Percentiles rank a stretch among this genome's conserved stretches.
Evolutionary conservation across 2,888 invertebrate genomes (phyloP).

Genomic region (Acleris holmiana): DNA sequence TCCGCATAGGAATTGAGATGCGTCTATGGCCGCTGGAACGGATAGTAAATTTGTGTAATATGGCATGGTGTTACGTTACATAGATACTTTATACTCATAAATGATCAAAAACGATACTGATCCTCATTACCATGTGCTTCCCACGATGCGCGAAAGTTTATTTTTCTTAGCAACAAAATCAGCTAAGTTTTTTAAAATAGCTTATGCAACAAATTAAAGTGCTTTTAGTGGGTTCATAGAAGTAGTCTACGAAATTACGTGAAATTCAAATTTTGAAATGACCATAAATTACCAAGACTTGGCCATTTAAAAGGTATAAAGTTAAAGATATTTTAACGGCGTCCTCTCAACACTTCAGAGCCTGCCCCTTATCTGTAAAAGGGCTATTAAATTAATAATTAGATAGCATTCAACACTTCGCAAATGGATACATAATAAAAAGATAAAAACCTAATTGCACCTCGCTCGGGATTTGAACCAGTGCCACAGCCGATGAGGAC

Average conservation of each 20-base stretch:
- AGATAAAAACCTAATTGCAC: slow-evolving; percentile 38
- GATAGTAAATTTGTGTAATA: slow-evolving; percentile 47
- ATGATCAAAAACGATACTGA: slow-evolving; percentile 12
- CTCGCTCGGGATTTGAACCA: slow-evolving; percentile 32
- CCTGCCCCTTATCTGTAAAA: slow-evolving; percentile 36
- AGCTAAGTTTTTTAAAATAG: not conserved
- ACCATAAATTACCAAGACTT: slow-evolving; percentile 19
- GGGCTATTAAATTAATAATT: slow-evolving; percentile 39
- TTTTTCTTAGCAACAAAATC: slow-evolving; percentile 1
- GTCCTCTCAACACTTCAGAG: slow-evolving; percentile 13
- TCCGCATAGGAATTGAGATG: slow-evolving; percentile 66
- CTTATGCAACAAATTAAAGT: not conserved
- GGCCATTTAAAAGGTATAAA: slow-evolving; percentile 26
- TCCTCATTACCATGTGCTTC: slow-evolving; percentile 16
- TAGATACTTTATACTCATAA: slow-evolving; percentile 12
- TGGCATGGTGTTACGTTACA: slow-evolving; percentile 40
- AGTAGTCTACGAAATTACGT: not conserved
- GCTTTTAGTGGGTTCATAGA: not conserved
- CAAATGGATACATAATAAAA: slow-evolving; percentile 39
- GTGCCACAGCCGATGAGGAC: slow-evolving; percentile 17
- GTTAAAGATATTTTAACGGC: slow-evolving; percentile 31
- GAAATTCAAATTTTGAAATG: not conserved
- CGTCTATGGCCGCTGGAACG: slow-evolving; percentile 45
- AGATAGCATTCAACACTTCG: slow-evolving; percentile 39
- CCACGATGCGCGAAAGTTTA: slow-evolving; percentile 17